phyloP scores from a whole-genome alignment of 2,888 invertebrate genomes.

The Azorinus chamasolen region DNA sequence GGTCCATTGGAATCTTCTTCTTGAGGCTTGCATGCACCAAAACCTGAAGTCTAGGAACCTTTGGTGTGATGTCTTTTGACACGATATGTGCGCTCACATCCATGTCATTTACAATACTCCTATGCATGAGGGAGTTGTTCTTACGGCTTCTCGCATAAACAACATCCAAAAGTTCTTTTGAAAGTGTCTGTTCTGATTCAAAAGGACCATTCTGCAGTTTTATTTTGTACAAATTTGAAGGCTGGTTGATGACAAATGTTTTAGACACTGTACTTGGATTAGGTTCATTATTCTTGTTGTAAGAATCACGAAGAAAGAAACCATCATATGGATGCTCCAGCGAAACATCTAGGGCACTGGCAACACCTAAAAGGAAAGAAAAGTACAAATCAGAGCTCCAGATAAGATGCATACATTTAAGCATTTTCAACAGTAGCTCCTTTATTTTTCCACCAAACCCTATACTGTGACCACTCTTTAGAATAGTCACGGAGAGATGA shows the following conservation, averaged over 20 bases:
- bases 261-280: constrained; percentile 89
- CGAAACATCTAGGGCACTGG: constrained; percentile 77
- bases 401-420: no score
- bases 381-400: not conserved
- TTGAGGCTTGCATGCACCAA: constrained; percentile 92
- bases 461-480: no score
- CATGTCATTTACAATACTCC: constrained; percentile 86
- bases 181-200: constrained; percentile 94
- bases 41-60: constrained; percentile 96
- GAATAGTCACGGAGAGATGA: no score
- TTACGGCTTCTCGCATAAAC: constrained; percentile 48
- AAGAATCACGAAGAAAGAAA: constrained; percentile 87
- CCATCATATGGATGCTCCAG: constrained; percentile 83
- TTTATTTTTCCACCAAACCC: no score
- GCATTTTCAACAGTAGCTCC: no score
- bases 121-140: constrained; percentile 62
- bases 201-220: constrained; percentile 97
- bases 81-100: constrained; percentile 98
- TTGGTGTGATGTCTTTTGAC: constrained; percentile 94
- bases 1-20: constrained; percentile 31
- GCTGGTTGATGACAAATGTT: constrained; percentile 96
- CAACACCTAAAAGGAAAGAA: constrained; percentile 69
- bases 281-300: constrained; percentile 73
- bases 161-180: constrained; percentile 54
- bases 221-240: constrained; percentile 95